Evolutionary conservation across 2,113 vertebrate species (phyloP), one percentile per base, ranked within the genome.

Genomic region (Vulpes ferrilata): DNA sequence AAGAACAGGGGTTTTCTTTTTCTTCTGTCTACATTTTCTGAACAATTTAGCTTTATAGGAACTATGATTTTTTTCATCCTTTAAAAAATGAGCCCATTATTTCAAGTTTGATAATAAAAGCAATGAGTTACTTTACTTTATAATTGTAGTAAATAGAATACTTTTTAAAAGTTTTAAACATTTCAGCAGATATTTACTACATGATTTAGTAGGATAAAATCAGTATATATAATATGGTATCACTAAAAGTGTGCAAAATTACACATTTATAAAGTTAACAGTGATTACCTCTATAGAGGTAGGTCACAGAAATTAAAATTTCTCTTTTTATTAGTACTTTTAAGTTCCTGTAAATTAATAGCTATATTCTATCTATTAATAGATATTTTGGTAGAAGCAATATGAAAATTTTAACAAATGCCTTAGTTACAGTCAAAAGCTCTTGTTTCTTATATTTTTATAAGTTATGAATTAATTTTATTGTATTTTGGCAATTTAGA

Each of bases 101-200:
- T 92, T 94, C 60, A 92, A 88, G 53, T 85, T 76, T 64, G 55
- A 48, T 91, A 16, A 93, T 7, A 78, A n/a, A 27, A 90, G 93
- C 6, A 74, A 25, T 51, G 59, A 80, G 13, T 83, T 55, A 78
- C 35, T 48, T 84, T 55, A 69, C 19, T 69, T 35, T 69, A 80
- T 9, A 90, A 22, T 64, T 81, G 51, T 0, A 95, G 71, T 12
- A 91, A 94, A 74, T 43, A 88, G 53, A 0, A 8, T 1, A 57
- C 23, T 62, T 88, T 55, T 13, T 20, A 80, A 74, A 80, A 74
- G 22, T 35, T 81, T 65, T 59, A 97, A 48, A 81, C 22, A 81
- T 76, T 84, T 81, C 25, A 90, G 88, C 25, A 65, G 11, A 62
- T 60, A 81, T 81, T 88, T 93, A 90, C 74, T 57, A 48, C 48